Evolutionary conservation across 2,888 invertebrate species (phyloP), one percentile per base, ranked within the genome.

Genomic region (Lobophora halterata): DNA sequence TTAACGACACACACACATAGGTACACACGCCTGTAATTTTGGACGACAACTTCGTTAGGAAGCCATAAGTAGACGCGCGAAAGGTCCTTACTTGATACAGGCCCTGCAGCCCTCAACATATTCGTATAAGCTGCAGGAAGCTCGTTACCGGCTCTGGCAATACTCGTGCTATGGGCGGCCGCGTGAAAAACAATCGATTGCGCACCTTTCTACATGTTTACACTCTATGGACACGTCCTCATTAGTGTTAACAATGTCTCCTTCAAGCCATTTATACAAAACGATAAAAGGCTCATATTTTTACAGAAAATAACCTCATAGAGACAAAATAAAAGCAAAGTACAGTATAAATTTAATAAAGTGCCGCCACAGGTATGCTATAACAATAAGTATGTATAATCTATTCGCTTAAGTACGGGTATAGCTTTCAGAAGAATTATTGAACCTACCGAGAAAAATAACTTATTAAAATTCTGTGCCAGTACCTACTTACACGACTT

Each of bases 41-140:
- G 28, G 26, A 59, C 69, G 71, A 72, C 79, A 79, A 79, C 75
- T 81, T 82, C 76, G 76, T 81, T 82, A 81, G 69, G 77, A 80
- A 79, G 74, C 76, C 76, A 71, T 79, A 80, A 75, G 76, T 67
- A 62, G 68, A 54, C 61, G 66, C 55, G 58, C 59, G 61, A 67
- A 65, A 64, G 67, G 65, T 68, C 17, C 24, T 18, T 21, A 17
- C 21, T 21, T 34, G 39, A 49, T 41, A 49, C 44, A n/a, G n/a
- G n/a, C n/a, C n/a, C n/a, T n/a, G n/a, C n/a, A n/a, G n/a, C n/a
- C n/a, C n/a, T n/a, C n/a, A n/a, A n/a, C n/a, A n/a, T n/a, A n/a
- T n/a, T n/a, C n/a, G n/a, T n/a, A n/a, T 36, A 41, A 45, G 26
- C 28, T 20, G 9, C 31, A 46, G 30, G n/a, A n/a, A n/a, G 24